A percentile compares a stretch with the other conserved stretches of the same genome.
phyloP scores from a whole-genome alignment of 64 coral and sea anemone genomes.

The Montipora cactus region DNA sequence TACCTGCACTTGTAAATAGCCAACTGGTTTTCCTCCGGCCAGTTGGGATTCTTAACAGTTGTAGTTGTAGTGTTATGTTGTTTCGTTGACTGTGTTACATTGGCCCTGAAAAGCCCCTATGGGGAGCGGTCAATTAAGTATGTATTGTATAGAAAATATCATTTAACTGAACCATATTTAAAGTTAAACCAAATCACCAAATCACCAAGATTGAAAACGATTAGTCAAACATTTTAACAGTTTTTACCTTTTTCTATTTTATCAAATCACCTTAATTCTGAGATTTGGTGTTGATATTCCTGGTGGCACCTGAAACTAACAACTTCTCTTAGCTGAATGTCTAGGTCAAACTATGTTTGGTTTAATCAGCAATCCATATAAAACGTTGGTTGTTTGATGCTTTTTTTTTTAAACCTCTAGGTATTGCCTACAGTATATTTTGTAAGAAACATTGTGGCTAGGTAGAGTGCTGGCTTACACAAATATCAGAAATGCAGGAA shows the following conservation, averaged over 20 bases:
- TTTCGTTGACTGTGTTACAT: too few relatives aligned
- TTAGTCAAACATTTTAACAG: too few relatives aligned
- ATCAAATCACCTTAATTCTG: neutral
- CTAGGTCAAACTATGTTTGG: neutral
- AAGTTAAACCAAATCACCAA: neutral
- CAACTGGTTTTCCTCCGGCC: too few relatives aligned
- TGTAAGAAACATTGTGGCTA: neutral
- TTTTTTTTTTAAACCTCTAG: neutral
- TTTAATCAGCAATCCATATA: neutral
- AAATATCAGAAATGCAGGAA: neutral
- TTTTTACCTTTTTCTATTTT: too few relatives aligned
- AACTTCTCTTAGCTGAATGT: neutral
- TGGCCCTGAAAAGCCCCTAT: too few relatives aligned
- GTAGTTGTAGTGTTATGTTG: too few relatives aligned
- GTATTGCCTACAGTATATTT: neutral
- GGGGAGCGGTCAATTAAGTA: too few relatives aligned
- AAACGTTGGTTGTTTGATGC: neutral
- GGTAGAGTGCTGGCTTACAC: neutral
- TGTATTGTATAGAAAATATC: neutral
- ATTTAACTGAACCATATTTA: neutral
- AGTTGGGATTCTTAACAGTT: too few relatives aligned
- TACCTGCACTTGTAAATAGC: too few relatives aligned
- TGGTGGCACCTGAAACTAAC: neutral
- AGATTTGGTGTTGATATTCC: neutral
- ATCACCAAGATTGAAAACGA: neutral